These are phyloP conservation scores for Onychostoma macrolepis DNA, from an alignment of 2,113 vertebrate species.

Conservation along the genomic window DNA sequence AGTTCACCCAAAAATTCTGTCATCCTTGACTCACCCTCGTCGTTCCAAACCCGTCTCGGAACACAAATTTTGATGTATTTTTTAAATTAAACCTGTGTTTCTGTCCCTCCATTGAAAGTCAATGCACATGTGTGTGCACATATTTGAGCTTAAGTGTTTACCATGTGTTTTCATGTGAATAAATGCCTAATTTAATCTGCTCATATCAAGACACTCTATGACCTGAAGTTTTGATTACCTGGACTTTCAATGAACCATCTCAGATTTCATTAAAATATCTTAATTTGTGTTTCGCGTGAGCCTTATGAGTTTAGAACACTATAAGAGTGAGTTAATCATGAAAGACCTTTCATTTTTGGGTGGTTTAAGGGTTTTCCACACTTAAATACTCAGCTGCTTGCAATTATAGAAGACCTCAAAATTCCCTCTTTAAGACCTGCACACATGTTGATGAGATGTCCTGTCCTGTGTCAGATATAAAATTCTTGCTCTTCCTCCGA, in stretches of 20 bases:
- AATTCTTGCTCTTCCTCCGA: slow-evolving; percentile 79
- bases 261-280: not conserved
- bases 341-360: not conserved
- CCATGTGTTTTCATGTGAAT: not conserved
- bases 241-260: not conserved
- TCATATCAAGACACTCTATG: not conserved
- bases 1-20: not conserved
- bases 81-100: not conserved
- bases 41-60: not conserved
- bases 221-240: not conserved
- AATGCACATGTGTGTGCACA: not conserved
- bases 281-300: not conserved
- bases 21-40: not conserved
- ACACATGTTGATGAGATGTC: not conserved
- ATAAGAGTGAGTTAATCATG: not conserved
- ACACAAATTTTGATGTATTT: not conserved
- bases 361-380: not conserved
- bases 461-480: slow-evolving; percentile 78
- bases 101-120: not conserved
- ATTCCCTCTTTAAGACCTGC: not conserved
- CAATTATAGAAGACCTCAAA: slow-evolving; percentile 16
- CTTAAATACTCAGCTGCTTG: not conserved
- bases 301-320: not conserved
- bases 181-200: not conserved
- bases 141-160: not conserved